These are phyloP conservation scores for Heterodera carotae DNA, from an alignment of 1,140 invertebrate genomes.

Conservation along the genomic window DNA sequence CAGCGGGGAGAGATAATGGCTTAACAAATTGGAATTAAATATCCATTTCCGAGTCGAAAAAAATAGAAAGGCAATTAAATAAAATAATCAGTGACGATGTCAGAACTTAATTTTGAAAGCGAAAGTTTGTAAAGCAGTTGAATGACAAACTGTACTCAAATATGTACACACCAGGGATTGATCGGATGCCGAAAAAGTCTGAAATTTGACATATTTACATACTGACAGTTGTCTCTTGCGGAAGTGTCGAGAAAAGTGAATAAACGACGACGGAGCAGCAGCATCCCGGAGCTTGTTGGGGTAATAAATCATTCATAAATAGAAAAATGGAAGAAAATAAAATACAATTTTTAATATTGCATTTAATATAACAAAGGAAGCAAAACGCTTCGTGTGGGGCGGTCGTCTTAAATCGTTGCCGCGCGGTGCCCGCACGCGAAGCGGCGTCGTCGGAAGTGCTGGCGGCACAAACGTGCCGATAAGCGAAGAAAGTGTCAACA, in stretches of 20 bases:
- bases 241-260: slow-evolving; percentile 15
- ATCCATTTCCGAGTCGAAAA: too few species aligned
- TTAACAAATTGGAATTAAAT: too few species aligned
- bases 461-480: not conserved
- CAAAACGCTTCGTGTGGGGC: slow-evolving; percentile 27
- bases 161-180: too few species aligned
- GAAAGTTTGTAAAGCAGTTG: too few species aligned
- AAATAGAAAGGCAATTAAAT: not conserved
- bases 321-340: too few species aligned
- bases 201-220: too few species aligned
- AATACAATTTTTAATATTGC: not conserved
- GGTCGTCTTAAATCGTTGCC: slow-evolving; percentile 26
- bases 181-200: too few species aligned
- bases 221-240: not conserved
- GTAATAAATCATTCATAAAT: not conserved
- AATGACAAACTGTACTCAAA: too few species aligned
- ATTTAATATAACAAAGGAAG: slow-evolving; percentile 10
- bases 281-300: slow-evolving; percentile 28
- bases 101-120: too few species aligned
- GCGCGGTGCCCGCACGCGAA: slow-evolving; percentile 16
- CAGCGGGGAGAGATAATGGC: too few species aligned
- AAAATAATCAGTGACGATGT: not conserved
- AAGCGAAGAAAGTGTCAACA: not conserved
- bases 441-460: not conserved
- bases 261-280: slow-evolving; percentile 32